These are phyloP conservation scores for Megaustenia siamemsis DNA, from an alignment of 2,888 invertebrate species.

Conservation along the genomic window DNA sequence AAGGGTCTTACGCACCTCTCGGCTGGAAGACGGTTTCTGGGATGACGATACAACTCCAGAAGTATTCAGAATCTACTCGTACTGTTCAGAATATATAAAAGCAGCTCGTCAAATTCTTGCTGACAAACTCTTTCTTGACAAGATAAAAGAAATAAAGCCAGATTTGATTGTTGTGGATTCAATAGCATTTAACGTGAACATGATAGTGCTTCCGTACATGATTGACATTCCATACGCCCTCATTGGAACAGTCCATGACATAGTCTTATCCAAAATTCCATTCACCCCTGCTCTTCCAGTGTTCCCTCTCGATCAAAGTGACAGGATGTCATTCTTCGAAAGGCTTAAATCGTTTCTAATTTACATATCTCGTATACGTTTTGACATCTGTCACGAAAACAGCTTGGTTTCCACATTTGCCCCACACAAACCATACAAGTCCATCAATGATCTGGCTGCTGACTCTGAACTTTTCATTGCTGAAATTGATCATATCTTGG, in stretches of 20 bases:
- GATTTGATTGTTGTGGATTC: conserved; percentile 56
- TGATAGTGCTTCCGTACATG: conserved; percentile 54
- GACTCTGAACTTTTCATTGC: conserved; percentile 55
- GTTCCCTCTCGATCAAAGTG: conserved; percentile 11
- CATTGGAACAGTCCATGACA: conserved; percentile 52
- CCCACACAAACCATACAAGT: conserved; percentile 56
- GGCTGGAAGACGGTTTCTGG: conserved; percentile 6
- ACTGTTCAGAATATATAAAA: neutral
- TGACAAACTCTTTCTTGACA: conserved; percentile 40
- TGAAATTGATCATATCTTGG: conserved; percentile 61
- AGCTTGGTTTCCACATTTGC: conserved; percentile 56
- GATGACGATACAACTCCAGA: neutral
- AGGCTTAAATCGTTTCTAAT: conserved; percentile 46
- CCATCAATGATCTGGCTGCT: conserved; percentile 49
- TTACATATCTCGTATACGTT: conserved; percentile 21
- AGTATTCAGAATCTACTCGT: neutral
- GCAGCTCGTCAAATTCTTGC: neutral
- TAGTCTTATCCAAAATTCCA: conserved; percentile 46
- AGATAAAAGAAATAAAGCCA: conserved; percentile 42
- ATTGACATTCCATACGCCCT: conserved; percentile 54
- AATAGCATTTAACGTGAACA: conserved; percentile 48
- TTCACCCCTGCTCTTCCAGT: conserved; percentile 50
- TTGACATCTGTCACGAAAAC: conserved; percentile 50
- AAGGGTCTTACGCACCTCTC: neutral
- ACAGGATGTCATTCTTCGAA: conserved; percentile 52